Base-by-base conservation (phyloP, 2,797 vertebrate genomes). In the Lepus oiostolus region DNA sequence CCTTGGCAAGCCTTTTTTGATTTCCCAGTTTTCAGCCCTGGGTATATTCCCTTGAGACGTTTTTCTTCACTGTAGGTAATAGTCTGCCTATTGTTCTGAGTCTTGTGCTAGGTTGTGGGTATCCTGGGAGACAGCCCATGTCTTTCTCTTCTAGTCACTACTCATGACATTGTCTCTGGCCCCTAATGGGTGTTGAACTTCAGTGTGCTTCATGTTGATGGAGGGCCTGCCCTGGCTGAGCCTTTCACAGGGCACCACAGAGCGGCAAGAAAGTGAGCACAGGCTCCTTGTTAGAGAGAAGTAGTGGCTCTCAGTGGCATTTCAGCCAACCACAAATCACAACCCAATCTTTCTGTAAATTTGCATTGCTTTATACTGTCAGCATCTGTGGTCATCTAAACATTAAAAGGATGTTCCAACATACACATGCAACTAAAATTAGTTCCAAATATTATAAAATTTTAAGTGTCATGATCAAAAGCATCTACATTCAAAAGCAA, bases 401-500 rank as follows among this genome's bases (percentile, higher is more conserved):
- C 8, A 70, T 79, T 3, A 16, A 71, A 76, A 60, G 16, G 52
- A n/a, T 63, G 12, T 93, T 90, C 42, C 77, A 32, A 91, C 19
- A 77, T 38, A 85, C 2, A 28, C 12, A 50, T 17, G 72, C 8
- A 28, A 35, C 32, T 54, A 42, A 32, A 6, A 52, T 74, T 75
- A 60, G 19, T 74, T 84, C 24, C 21, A 90, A 89, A 95, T 75
- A 90, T 77, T 95, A 32, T 74, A 84, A 76, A 86, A 6, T 90
- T 94, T 91, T 87, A 85, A 96, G n/a, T 76, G 2, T 24, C 26
- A 0, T 88, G 19, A 83, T 93, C 70, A 90, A 93, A 86, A 88
- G 5, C 32, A 30, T 84, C 74, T 91, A 68, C 62, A 82, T 87
- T 89, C 52, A 94, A 90, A 92, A 92, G 35, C 60, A 95, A 88